These are phyloP conservation scores for Pangasianodon gigas DNA, from an alignment of 2,113 vertebrate genomes.

Conservation along the genomic window DNA sequence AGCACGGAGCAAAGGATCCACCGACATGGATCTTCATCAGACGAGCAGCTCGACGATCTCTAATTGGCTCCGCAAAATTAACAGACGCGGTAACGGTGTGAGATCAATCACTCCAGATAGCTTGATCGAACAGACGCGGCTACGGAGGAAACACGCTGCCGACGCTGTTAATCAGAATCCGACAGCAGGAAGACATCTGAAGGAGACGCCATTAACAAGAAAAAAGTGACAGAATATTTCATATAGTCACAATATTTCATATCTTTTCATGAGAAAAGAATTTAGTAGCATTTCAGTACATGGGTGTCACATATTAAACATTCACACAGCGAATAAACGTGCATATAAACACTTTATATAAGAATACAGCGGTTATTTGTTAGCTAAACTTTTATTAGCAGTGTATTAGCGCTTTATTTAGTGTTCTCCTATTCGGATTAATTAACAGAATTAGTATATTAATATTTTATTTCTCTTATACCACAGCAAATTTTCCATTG, in stretches of 20 bases:
- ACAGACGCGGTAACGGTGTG: slow-evolving; percentile 4
- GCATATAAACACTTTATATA: neutral
- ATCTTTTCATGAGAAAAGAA: neutral
- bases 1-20: neutral
- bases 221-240: too few species aligned
- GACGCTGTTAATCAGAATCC: neutral
- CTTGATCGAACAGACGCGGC: neutral
- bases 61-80: slow-evolving; percentile 47
- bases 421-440: too few species aligned
- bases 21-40: neutral
- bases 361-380: neutral
- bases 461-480: neutral
- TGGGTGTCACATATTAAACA: neutral
- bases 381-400: neutral
- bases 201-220: too few species aligned
- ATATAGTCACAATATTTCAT: neutral
- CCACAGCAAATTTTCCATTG: too few species aligned
- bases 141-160: neutral
- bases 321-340: neutral
- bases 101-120: slow-evolving; percentile 16
- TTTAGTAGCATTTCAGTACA: neutral
- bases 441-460: too few species aligned
- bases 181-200: too few species aligned
- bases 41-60: slow-evolving; percentile 11
- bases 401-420: neutral